These are phyloP conservation scores for Nyctereutes procyonoides DNA, from an alignment of 2,113 vertebrate species.

Conservation along the genomic window DNA sequence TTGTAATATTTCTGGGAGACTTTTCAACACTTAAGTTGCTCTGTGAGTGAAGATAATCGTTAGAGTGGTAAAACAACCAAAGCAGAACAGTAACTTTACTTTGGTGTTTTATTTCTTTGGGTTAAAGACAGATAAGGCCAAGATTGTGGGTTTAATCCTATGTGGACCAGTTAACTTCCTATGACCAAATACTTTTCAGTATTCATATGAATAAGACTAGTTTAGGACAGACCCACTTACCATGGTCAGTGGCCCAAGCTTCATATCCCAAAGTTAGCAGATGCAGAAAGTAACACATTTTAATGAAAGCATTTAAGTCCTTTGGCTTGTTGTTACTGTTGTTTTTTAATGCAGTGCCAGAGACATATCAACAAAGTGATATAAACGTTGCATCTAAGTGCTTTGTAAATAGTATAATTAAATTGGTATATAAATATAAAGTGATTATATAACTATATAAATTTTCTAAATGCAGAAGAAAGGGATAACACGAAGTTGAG, in stretches of 20 bases:
- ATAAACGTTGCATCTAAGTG: background rate
- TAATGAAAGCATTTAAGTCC: conserved; percentile 53
- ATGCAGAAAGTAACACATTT: conserved; percentile 30
- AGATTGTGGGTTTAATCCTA: conserved; percentile 48
- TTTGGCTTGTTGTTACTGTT: conserved; percentile 9
- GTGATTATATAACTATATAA: background rate
- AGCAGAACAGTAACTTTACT: conserved; percentile 47
- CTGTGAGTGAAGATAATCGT: conserved; percentile 46
- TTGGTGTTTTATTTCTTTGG: conserved; percentile 55
- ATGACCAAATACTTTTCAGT: conserved; percentile 24
- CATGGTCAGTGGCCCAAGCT: background rate
- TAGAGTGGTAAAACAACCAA: conserved; percentile 57
- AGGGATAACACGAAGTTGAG: background rate
- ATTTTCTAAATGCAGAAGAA: background rate
- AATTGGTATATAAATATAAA: conserved; percentile 2
- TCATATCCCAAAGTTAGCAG: conserved; percentile 27
- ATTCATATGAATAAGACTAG: conserved; percentile 33
- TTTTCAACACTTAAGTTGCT: conserved; percentile 62
- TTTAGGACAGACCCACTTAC: conserved; percentile 32
- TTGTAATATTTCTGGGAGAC: conserved; percentile 61
- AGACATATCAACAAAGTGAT: conserved; percentile 51
- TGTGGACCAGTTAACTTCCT: conserved; percentile 34
- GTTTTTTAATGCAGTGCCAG: conserved; percentile 15
- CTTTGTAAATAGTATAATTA: conserved; percentile 42
- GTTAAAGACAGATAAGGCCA: conserved; percentile 36